A percentile compares a stretch with the other conserved stretches of the same genome.
phyloP scores from a whole-genome alignment of 1,140 invertebrate genomes.

The Nasonia vitripennis region DNA sequence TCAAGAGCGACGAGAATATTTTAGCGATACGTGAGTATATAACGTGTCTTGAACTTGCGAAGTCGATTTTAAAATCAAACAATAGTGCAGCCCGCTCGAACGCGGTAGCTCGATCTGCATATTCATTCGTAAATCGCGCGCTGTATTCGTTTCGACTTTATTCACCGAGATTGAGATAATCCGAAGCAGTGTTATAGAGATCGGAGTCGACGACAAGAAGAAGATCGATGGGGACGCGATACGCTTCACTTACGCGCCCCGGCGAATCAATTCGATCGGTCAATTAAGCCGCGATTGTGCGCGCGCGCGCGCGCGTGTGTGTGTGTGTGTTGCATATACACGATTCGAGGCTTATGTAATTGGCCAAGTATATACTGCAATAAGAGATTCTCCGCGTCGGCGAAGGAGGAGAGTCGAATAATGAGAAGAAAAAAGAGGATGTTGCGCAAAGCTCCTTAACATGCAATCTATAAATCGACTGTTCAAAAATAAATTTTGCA shows the following conservation, averaged over 20 bases:
- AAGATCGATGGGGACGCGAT: neutral
- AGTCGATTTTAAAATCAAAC: neutral
- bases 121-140: neutral
- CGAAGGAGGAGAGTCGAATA: neutral
- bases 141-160: neutral
- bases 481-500: slow-evolving; percentile 1
- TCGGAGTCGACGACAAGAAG: neutral
- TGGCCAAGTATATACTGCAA: neutral
- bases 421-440: slow-evolving; percentile 22
- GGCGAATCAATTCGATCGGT: slow-evolving; percentile 20
- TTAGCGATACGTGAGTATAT: neutral
- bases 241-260: neutral
- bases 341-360: neutral
- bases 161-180: neutral
- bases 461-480: slow-evolving; percentile 43
- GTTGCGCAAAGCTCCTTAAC: slow-evolving; percentile 37
- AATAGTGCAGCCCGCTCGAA: neutral
- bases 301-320: too few species aligned
- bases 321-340: neutral
- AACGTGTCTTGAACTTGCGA: too few species aligned
- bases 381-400: neutral
- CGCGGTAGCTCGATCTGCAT: neutral
- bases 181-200: neutral
- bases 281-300: slow-evolving; percentile 16
- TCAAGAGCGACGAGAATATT: neutral